These are phyloP conservation scores for Panagrolaimus sp. DNA, from an alignment of 1,140 invertebrate genomes.

Conservation along the genomic window DNA sequence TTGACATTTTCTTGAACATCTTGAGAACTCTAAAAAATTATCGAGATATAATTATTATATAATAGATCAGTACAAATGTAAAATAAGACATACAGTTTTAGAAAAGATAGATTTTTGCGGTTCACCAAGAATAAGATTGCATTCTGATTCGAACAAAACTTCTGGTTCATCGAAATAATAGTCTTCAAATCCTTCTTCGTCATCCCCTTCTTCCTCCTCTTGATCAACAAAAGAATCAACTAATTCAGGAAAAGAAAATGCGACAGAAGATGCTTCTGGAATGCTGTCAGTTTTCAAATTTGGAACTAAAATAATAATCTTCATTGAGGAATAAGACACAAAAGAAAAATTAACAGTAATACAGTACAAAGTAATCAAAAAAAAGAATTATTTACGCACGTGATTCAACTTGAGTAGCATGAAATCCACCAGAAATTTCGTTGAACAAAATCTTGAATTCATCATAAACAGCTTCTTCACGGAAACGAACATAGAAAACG, in stretches of 20 bases:
- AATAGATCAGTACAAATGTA: too few species aligned
- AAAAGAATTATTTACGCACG: conserved; percentile 2
- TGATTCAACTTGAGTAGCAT: not conserved
- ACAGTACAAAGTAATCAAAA: too few species aligned
- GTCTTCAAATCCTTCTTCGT: not conserved
- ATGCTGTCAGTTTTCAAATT: conserved; percentile 2
- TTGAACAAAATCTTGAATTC: conserved; percentile 7
- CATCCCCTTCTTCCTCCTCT: not conserved
- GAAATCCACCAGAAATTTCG: not conserved
- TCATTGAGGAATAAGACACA: conserved; percentile 1
- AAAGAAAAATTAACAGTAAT: not conserved
- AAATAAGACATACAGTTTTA: too few species aligned
- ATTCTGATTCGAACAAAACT: too few species aligned
- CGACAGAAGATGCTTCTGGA: not conserved
- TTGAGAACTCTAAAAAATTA: too few species aligned
- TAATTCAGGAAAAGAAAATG: too few species aligned
- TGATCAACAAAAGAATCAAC: too few species aligned
- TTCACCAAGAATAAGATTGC: too few species aligned
- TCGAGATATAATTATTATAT: too few species aligned
- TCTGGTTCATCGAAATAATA: not conserved
- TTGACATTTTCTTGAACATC: too few species aligned
- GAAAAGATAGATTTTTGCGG: too few species aligned
- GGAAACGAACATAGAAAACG: not conserved
- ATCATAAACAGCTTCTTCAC: not conserved
- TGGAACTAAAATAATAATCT: not conserved